Evolutionary conservation across 1,140 invertebrate genomes (phyloP).

Genomic region (Apis cerana): DNA sequence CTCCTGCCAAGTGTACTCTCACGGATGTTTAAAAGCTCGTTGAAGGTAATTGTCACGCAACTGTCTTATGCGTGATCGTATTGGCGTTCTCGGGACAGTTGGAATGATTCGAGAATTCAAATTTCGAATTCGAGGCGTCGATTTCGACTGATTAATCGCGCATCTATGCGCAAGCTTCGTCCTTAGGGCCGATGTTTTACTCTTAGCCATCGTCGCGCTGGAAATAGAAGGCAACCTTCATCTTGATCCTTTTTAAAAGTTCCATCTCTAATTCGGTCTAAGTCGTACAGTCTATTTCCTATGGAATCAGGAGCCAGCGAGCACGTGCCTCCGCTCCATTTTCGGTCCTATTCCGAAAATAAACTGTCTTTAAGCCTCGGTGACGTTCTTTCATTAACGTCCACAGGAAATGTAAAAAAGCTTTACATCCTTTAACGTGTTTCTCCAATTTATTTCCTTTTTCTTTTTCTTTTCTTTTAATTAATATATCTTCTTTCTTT

Average conservation of each 20-base stretch:
- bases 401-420: neutral
- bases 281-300: conserved; percentile 51
- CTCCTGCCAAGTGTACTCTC: neutral
- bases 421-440: neutral
- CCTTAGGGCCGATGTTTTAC: conserved; percentile 49
- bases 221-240: conserved; percentile 53
- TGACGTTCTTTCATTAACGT: conserved; percentile 15
- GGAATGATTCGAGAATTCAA: neutral
- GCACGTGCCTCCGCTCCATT: conserved; percentile 34
- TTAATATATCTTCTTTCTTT: conserved; percentile 37
- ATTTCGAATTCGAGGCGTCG: neutral
- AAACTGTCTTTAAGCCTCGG: conserved; percentile 21
- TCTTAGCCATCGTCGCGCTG: conserved; percentile 13
- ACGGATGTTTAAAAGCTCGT: too few species aligned
- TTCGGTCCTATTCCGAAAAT: conserved; percentile 47
- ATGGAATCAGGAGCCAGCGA: conserved; percentile 15
- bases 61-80: too few species aligned
- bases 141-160: conserved; percentile 26
- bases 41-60: neutral
- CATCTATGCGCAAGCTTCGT: conserved; percentile 32
- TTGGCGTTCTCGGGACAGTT: too few species aligned
- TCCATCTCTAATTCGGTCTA: conserved; percentile 58
- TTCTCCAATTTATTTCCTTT: neutral
- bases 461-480: neutral
- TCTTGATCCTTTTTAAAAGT: conserved; percentile 60